Percentiles rank a stretch among this genome's conserved stretches.
These are phyloP conservation scores for Syrphus vitripennis DNA, from an alignment of 2,888 invertebrate genomes.

Conservation along the genomic window DNA sequence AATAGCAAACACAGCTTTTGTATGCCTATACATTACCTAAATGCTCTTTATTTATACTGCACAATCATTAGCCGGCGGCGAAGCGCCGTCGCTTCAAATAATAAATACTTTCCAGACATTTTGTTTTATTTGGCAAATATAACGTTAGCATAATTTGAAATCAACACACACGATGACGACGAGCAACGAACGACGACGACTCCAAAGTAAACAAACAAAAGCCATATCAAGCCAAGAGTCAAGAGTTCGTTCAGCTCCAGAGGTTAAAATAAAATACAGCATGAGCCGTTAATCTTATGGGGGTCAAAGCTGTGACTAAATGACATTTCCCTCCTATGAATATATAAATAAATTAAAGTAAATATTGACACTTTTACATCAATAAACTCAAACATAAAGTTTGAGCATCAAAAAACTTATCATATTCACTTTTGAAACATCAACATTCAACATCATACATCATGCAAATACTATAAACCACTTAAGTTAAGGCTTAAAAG, in stretches of 20 bases:
- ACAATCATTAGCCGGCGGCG: too few relatives aligned
- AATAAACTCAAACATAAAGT: background rate
- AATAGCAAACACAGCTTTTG: too few relatives aligned
- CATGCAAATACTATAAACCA: constrained; percentile 39
- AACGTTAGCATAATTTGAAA: background rate
- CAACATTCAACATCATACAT: background rate
- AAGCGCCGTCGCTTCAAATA: too few relatives aligned
- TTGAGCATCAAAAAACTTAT: background rate
- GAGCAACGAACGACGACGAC: too few relatives aligned
- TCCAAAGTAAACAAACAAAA: background rate
- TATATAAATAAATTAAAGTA: background rate
- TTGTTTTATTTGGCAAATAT: background rate
- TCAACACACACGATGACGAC: background rate
- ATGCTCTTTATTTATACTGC: too few relatives aligned
- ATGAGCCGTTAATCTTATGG: background rate
- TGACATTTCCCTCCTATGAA: constrained; percentile 12
- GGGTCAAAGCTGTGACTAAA: background rate
- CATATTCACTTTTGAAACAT: background rate
- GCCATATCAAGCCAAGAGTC: background rate
- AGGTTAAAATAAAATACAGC: background rate
- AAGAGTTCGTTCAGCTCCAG: background rate
- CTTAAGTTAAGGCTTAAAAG: background rate
- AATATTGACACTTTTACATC: constrained; percentile 55
- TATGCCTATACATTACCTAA: too few relatives aligned
- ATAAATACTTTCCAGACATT: too few relatives aligned